Conservation (phyloP, 2,113 vertebrate species). For the Euleptes europaea region DNA sequence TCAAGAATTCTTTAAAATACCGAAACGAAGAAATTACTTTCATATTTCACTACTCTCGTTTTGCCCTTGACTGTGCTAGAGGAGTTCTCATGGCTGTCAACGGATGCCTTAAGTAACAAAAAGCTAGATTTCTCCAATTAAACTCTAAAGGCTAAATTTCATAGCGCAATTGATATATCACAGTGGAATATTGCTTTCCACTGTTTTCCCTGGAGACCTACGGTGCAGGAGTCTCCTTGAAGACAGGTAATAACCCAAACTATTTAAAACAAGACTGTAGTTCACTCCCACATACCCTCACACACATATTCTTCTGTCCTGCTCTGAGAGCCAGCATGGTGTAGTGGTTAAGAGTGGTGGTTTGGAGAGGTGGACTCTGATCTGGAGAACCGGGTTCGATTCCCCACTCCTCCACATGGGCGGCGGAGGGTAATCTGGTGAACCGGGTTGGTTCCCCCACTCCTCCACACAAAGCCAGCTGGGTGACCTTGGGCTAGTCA, state of each 20-base stretch:
- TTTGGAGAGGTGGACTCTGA: too few species aligned
- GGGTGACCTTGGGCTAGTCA: too few species aligned
- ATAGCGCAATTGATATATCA: background rate
- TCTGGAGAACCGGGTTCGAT: too few species aligned
- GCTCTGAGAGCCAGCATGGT: too few species aligned
- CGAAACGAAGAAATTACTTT: background rate
- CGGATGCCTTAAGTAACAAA: background rate
- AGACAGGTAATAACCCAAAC: too few species aligned
- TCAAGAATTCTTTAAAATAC: background rate
- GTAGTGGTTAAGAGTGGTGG: too few species aligned
- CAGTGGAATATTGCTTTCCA: background rate
- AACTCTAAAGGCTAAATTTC: background rate
- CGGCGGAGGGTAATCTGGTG: too few species aligned
- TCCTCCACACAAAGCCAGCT: too few species aligned
- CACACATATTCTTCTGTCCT: too few species aligned
- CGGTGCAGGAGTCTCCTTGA: background rate
- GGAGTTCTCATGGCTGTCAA: background rate
- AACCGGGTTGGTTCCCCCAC: too few species aligned
- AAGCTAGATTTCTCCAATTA: background rate
- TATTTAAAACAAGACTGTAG: background rate
- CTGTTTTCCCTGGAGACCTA: background rate
- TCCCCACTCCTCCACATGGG: too few species aligned
- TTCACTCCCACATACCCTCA: too few species aligned
- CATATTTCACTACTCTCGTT: background rate
- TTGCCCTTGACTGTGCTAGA: background rate